A percentile compares a stretch with the other conserved stretches of the same genome.
Conservation (phyloP, 2,888 invertebrate genomes). For the Drosophila mettleri region DNA sequence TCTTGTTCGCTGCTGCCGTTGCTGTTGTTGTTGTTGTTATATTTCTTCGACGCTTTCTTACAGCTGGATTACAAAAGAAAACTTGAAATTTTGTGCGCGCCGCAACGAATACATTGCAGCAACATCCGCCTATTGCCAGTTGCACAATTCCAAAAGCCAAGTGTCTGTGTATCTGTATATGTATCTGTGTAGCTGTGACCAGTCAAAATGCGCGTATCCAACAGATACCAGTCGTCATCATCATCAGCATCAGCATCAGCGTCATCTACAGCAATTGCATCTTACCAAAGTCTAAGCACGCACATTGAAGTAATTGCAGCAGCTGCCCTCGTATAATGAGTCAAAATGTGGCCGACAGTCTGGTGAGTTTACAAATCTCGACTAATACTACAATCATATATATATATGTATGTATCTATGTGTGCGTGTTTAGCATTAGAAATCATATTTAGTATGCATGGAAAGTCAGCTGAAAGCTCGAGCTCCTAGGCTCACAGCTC, state of each 20-base stretch:
- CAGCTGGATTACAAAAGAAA: conserved; percentile 70
- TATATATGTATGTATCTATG: conserved; percentile 1
- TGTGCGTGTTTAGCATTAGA: conserved; percentile 32
- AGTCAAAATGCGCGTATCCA: conserved; percentile 73
- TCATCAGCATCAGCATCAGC: conserved; percentile 12
- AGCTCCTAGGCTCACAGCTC: conserved; percentile 16
- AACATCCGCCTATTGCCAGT: conserved; percentile 64
- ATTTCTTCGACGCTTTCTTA: conserved; percentile 63
- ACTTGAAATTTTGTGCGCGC: conserved; percentile 69
- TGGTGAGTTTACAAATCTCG: conserved; percentile 78
- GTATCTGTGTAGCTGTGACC: conserved; percentile 40
- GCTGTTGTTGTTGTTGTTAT: conserved; percentile 7
- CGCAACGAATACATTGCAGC: conserved; percentile 58
- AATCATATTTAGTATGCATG: conserved; percentile 53
- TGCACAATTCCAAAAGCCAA: conserved; percentile 57
- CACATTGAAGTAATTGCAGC: conserved; percentile 74
- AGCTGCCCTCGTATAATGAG: conserved; percentile 81
- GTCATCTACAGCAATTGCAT: conserved; percentile 58
- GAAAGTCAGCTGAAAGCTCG: conserved; percentile 69
- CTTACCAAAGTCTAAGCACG: conserved; percentile 72
- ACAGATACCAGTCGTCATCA: conserved; percentile 66
- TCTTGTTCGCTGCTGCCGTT: conserved; percentile 21
- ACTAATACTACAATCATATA: background rate
- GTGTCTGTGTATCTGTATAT: conserved; percentile 25
- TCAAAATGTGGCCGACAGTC: conserved; percentile 85